These are phyloP conservation scores for Pterois miles DNA, from an alignment of 2,797 vertebrate species.

Conservation along the genomic window DNA sequence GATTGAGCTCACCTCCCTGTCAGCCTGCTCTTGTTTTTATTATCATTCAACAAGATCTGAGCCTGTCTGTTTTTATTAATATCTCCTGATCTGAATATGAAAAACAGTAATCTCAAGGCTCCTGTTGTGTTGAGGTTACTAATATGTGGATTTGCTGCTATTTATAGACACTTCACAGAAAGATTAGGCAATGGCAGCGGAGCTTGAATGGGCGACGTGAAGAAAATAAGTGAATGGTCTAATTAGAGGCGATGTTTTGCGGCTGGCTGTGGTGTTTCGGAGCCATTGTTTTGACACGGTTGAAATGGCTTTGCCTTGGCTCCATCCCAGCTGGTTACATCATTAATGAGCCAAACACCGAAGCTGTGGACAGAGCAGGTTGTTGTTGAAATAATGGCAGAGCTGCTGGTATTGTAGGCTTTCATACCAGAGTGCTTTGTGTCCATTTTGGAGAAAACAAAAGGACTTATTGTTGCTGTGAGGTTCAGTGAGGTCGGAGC, in stretches of 20 bases:
- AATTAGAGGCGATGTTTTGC: constrained; percentile 36
- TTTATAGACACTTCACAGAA: constrained; percentile 39
- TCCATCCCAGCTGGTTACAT: constrained; percentile 58
- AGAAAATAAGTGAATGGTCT: constrained; percentile 44
- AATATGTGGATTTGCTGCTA: constrained; percentile 48
- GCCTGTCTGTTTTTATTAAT: constrained; percentile 39
- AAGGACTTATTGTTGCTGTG: background rate
- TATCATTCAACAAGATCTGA: constrained; percentile 43
- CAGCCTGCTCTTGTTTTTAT: constrained; percentile 51
- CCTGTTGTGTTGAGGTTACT: constrained; percentile 23
- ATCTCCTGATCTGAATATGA: constrained; percentile 36
- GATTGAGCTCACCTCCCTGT: constrained; percentile 66
- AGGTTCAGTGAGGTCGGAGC: background rate
- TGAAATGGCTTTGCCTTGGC: constrained; percentile 49
- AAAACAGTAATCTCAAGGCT: constrained; percentile 30
- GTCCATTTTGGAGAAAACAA: constrained; percentile 33
- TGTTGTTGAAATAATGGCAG: constrained; percentile 36
- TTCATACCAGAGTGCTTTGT: constrained; percentile 33
- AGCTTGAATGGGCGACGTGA: constrained; percentile 22
- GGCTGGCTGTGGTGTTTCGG: constrained; percentile 25
- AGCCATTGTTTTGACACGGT: constrained; percentile 56
- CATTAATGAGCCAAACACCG: constrained; percentile 60
- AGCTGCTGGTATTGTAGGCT: constrained; percentile 19
- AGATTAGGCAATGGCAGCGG: constrained; percentile 36
- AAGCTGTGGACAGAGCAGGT: constrained; percentile 36